Conservation (phyloP, 2,797 vertebrate genomes). For the Tarsius wallacei region DNA sequence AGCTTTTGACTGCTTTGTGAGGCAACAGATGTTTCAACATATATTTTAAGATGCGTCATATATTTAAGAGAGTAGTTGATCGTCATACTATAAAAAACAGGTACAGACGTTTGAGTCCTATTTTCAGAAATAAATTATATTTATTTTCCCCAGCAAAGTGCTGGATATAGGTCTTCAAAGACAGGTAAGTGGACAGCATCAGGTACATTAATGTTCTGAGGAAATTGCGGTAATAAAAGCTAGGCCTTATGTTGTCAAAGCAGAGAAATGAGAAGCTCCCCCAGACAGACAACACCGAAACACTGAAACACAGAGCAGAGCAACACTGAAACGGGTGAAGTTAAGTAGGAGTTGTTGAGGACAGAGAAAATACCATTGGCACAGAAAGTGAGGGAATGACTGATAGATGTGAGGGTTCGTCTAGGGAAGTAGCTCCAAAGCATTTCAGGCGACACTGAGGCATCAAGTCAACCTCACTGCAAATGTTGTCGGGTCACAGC, state of each 20-base stretch:
- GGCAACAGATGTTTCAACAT: constrained; percentile 20
- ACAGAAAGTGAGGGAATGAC: not conserved
- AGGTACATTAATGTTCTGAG: not conserved
- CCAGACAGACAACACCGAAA: not conserved
- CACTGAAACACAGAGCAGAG: not conserved
- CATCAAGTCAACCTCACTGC: not conserved
- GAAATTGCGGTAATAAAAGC: not conserved
- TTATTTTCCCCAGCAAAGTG: constrained; percentile 2
- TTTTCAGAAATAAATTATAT: not conserved
- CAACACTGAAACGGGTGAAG: not conserved
- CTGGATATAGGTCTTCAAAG: constrained; percentile 24
- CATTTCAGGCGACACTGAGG: fast-evolving
- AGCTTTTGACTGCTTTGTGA: not conserved
- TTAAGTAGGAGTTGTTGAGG: not conserved
- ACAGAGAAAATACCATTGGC: not conserved
- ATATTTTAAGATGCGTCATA: constrained; percentile 27
- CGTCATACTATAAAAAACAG: not conserved
- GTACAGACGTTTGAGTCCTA: not conserved
- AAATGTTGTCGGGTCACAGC: not conserved
- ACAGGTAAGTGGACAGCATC: not conserved
- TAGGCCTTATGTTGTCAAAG: not conserved
- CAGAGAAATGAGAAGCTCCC: not conserved
- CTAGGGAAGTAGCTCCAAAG: not conserved
- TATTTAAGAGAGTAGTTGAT: constrained; percentile 10
- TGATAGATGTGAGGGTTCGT: not conserved